Evolutionary conservation across 2,797 vertebrate genomes (phyloP), one percentile per base, ranked within the genome.

Genomic region (Nasua narica): DNA sequence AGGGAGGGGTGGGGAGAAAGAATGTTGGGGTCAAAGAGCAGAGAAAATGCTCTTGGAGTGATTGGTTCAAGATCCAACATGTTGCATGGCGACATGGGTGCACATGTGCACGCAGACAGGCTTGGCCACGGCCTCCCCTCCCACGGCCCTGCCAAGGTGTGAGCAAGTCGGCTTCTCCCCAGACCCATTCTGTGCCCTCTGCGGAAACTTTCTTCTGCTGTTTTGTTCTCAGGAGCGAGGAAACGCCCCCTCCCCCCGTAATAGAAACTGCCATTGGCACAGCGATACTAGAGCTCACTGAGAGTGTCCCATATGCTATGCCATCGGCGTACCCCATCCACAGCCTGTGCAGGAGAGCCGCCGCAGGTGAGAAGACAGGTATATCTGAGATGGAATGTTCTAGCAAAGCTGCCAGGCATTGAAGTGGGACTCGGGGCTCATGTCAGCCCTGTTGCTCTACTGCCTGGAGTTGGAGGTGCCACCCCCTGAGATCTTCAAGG

Each of bases 21-120:
- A 98, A 97, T 98, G 97, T 35, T 1, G 87, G 94, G 97, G 97
- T 97, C 97, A 97, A 94, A 89, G 87, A 95, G 97, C 94, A 96
- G 77, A 67, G 70, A 72, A 95, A 97, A 96, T 5, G 81, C 79
- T 83, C 89, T 72, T 15, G 52, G 76, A 78, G 56, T n/a, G 84
- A 94, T 74, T 82, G 93, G 54, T 94, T 94, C 69, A 81, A 89
- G 96, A 81, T 78, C 72, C 48, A 50, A 95, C 54, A 35, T 0
- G 52, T 40, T 13, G 32, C 43, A 35, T 4, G 13, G 35, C 10
- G 5, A 1, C 15, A 60, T 4, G 50, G 48, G 37, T 16, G 48
- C 88, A 83, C 58, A 5, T 5, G 15, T 40, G 95, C 67, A 2
- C 2, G 1, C 72, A 77, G 91, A 76, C 50, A 72, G 19, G 52